Base-by-base conservation (phyloP, 2,888 invertebrate genomes). In the Trilocha varians region DNA sequence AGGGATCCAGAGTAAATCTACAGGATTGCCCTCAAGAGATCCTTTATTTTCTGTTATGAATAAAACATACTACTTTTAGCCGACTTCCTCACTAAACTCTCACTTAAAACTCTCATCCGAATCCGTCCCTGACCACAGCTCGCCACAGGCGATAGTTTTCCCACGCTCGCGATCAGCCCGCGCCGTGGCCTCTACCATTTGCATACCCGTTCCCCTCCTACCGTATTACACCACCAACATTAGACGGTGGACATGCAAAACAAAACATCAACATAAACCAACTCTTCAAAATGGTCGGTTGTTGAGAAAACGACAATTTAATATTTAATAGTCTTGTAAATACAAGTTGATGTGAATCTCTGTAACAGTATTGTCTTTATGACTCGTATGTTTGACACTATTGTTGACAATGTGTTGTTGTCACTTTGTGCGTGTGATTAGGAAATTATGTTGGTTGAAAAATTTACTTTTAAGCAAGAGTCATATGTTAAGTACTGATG, bases 101-200 rank as follows among this genome's bases (percentile, higher is more conserved):
- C 6, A 25, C 3, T 9, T 36, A 42, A 45, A 57, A 56, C 55
- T 49, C 48, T 44, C 42, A 16, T 18, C 63, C 44, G 36, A 82
- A 51, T 84, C 44, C 77, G 65, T 43, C 51, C 55, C 84, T 71
- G 80, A n/a, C 1, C 39, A 40, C 49, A 52, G 70, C 70, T 78
- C 75, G 84, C 84, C 80, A 84, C 84, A 73, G 85, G 85, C 85
- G 84, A 85, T 84, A 83, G 80, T 85, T 84, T 84, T 85, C 84
- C 85, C 84, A 84, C 84, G 84, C 78, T 83, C 82, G 64, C 74
- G 70, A 70, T 65, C 74, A 71, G 66, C 70, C 62, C 65, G 70
- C 71, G 67, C 70, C 71, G 76, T 73, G 76, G 71, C 78, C 74
- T 68, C 77, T 69, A 78, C 77, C 77, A 84, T 85, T 83, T 85